Evolutionary conservation across 2,797 vertebrate species (phyloP), one percentile per base, ranked within the genome.

Genomic region (Lerista edwardsae): DNA sequence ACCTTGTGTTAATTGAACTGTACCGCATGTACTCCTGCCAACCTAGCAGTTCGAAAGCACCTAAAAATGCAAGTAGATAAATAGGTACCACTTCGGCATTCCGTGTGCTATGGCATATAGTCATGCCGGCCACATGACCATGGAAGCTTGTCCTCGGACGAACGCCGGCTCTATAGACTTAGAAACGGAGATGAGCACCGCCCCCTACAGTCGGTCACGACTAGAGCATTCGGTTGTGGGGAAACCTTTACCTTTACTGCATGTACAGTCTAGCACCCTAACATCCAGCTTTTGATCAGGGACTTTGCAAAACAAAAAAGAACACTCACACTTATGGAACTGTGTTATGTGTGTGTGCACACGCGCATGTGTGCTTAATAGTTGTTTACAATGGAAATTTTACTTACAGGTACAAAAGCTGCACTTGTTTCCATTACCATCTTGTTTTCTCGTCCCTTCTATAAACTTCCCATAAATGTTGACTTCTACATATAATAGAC

Each of bases 371-470:
- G n/a, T n/a, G n/a, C n/a, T n/a, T n/a, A n/a, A n/a, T n/a, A n/a
- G n/a, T n/a, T n/a, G 57, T 29, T 82, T 85, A 57, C 3, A 8
- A 44, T 39, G 2, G 10, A 14, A 1, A 23, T 84, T 77, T 47
- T 74, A 65, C 57, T 85, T 59, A 79, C 3, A 81, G 85, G 75
- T 39, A 65, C 69, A 39, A 47, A 84, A 12, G 25, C 1, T n/a
- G 6, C 3, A 79, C 29, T 19, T 85, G 44, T 83, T 1, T 55
- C 47, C 25, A n/a, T 2, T 4, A 85, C 0, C 39, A 80, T 71
- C 85, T 14, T 31, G 71, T 51, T 74, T 82, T 87, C 34, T 4
- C 77, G 27, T 31, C 47, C 9, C 12, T 69, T 68, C n/a, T 65
- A 27, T 79, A 44, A n/a, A 27, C 3, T 74, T 80, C 79, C 78